Percentiles rank a stretch among this genome's conserved stretches.
Conservation (phyloP, 2,113 vertebrate species). For the Trichechus manatus region DNA sequence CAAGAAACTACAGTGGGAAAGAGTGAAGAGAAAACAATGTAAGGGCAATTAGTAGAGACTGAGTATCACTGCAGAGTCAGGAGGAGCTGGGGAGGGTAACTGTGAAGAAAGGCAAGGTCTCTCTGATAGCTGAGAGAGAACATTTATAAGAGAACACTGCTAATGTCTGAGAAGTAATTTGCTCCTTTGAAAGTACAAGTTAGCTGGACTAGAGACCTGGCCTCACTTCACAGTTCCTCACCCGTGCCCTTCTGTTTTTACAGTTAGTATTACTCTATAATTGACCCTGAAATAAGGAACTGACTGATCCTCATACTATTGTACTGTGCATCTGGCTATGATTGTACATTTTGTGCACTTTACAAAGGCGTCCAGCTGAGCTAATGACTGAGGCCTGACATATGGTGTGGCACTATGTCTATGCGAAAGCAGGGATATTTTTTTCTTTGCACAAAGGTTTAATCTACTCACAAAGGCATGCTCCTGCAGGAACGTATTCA, state of each 20-base stretch:
- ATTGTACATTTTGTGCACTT: not conserved
- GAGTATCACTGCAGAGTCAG: not conserved
- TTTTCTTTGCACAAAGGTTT: not conserved
- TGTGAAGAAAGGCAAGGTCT: not conserved
- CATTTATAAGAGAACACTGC: not conserved
- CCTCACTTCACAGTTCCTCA: not conserved
- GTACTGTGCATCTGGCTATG: not conserved
- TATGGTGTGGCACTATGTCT: not conserved
- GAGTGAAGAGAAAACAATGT: not conserved
- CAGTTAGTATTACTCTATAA: not conserved
- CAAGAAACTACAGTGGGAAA: not conserved
- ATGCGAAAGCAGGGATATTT: not conserved
- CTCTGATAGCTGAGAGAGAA: fast-evolving
- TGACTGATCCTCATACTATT: not conserved
- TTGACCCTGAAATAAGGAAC: not conserved
- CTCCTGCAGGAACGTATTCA: not conserved
- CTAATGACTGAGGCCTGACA: not conserved
- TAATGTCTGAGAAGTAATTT: not conserved
- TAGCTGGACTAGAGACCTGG: not conserved
- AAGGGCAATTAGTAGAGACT: not conserved
- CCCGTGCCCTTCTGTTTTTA: not conserved
- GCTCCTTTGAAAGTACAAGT: not conserved
- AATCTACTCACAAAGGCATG: not conserved
- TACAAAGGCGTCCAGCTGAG: not conserved
- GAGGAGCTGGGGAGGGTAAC: fast-evolving